phyloP scores from a whole-genome alignment of 35 echinoderm and acorn worm genomes.

The Amphiura filiformis region DNA sequence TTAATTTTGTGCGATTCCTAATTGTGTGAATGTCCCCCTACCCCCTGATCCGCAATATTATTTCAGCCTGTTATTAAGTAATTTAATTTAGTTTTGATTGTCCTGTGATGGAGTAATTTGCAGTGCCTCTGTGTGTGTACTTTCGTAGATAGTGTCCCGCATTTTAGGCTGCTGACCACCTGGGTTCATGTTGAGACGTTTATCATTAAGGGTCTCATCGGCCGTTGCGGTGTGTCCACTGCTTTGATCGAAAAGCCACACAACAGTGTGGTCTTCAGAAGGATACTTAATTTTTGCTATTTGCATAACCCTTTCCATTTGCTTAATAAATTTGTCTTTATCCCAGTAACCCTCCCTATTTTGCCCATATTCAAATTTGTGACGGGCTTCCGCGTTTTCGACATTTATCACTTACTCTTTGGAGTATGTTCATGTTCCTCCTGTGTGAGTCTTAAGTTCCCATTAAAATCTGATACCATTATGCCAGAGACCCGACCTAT shows the following conservation, averaged over 20 bases:
- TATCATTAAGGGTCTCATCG: background rate
- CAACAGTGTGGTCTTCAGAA: background rate
- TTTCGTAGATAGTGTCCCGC: background rate
- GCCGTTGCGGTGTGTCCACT: background rate
- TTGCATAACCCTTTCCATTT: background rate
- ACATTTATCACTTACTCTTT: background rate
- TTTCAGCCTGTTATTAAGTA: no score
- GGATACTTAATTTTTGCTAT: background rate
- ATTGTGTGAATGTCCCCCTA: no score
- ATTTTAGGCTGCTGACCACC: background rate
- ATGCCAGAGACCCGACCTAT: background rate
- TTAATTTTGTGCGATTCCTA: no score
- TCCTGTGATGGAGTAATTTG: no score
- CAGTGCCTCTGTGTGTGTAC: no score
- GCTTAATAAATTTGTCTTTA: background rate
- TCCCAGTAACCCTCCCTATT: background rate
- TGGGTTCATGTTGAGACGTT: background rate
- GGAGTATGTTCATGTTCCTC: background rate
- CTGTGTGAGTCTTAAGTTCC: background rate
- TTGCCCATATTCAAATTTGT: constrained; percentile 24
- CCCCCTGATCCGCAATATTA: no score
- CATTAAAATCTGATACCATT: constrained; percentile 16
- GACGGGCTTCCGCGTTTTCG: background rate
- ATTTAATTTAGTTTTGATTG: no score
- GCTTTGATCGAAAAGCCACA: background rate